phyloP scores from a whole-genome alignment of 2,797 vertebrate genomes.

The Phrynocephalus guinanensis region DNA sequence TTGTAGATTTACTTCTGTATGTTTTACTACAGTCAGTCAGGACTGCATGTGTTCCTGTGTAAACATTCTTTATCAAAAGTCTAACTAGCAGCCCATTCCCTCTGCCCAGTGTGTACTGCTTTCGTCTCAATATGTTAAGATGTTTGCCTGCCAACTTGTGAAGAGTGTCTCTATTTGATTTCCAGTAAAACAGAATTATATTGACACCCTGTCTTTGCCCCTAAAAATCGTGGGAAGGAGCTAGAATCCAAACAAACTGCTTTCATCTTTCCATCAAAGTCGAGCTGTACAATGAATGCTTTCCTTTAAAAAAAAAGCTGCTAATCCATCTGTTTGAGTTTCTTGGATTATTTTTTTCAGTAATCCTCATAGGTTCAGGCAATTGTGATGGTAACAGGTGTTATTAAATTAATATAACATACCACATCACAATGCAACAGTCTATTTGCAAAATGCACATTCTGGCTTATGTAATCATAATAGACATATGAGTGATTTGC shows the following conservation, averaged over 20 bases:
- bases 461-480: neutral
- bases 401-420: neutral
- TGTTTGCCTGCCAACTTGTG: neutral
- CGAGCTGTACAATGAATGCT: neutral
- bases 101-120: neutral
- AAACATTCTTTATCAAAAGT: neutral
- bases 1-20: neutral
- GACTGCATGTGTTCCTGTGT: neutral
- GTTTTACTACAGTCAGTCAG: neutral
- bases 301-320: neutral
- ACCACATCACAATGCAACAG: neutral
- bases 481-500: no score
- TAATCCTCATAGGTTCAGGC: neutral
- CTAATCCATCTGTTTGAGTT: neutral
- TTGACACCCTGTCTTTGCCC: neutral
- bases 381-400: neutral
- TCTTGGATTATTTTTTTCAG: neutral
- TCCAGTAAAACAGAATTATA: neutral
- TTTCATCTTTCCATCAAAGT: neutral
- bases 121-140: neutral
- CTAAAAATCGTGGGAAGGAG: neutral
- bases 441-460: no score
- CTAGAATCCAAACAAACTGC: neutral
- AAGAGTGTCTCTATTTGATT: neutral
- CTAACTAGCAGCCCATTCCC: neutral